Evolutionary conservation across 2,888 invertebrate species (phyloP).

Genomic region (Chouioia cunea): DNA sequence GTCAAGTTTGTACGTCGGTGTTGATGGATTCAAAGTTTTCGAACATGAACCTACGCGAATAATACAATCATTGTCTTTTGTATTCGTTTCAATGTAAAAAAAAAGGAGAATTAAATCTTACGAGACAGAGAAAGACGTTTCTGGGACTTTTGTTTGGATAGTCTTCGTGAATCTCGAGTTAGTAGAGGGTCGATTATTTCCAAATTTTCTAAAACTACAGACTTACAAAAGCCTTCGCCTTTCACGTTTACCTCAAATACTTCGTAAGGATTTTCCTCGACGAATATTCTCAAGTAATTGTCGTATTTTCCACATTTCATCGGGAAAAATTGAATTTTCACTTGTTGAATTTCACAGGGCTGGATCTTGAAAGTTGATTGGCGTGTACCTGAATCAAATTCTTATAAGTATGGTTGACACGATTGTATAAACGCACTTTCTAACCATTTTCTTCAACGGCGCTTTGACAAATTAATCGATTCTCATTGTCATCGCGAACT

Average conservation of each 20-base stretch:
- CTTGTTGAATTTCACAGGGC: slow-evolving; percentile 7
- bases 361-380: not conserved
- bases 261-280: slow-evolving; percentile 71
- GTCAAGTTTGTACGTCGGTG: slow-evolving; percentile 59
- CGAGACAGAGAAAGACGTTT: not conserved
- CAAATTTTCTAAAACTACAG: slow-evolving; percentile 68
- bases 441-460: not conserved
- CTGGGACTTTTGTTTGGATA: not conserved
- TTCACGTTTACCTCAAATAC: slow-evolving; percentile 68
- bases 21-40: not conserved
- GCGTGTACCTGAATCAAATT: slow-evolving; percentile 7
- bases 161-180: slow-evolving; percentile 1
- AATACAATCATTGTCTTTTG: too few species aligned
- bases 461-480: not conserved
- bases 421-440: not conserved
- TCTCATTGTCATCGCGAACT: slow-evolving; percentile 1
- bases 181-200: slow-evolving; percentile 39
- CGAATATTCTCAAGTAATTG: slow-evolving; percentile 2
- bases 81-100: too few species aligned
- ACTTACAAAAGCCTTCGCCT: slow-evolving; percentile 70
- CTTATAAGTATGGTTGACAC: not conserved
- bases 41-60: slow-evolving; percentile 9
- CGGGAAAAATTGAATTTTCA: slow-evolving; percentile 21
- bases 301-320: not conserved
- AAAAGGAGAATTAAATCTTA: slow-evolving; percentile 4